Percentiles rank a stretch among this genome's conserved stretches.
Evolutionary conservation across 2,888 invertebrate species (phyloP).

Genomic region (Galerucella nymphaeae): DNA sequence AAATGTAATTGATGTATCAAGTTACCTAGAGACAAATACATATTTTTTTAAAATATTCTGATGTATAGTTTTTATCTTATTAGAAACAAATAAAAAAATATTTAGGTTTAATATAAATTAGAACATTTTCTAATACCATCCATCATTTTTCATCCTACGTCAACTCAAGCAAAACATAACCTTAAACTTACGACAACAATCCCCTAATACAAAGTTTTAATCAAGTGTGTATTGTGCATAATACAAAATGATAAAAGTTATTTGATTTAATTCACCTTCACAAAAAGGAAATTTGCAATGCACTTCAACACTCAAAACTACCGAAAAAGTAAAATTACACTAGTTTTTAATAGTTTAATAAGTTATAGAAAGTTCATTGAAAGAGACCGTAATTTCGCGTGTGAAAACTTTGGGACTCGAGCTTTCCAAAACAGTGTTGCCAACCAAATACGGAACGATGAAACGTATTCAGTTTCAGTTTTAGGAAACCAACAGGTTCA

Average conservation of each 20-base stretch:
- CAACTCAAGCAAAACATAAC: constrained; percentile 50
- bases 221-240: constrained; percentile 51
- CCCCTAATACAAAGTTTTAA: constrained; percentile 47
- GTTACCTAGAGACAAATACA: too few species aligned
- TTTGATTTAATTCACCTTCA: constrained; percentile 48
- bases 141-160: constrained; percentile 36
- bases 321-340: constrained; percentile 38
- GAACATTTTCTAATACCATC: constrained; percentile 13
- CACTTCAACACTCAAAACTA: constrained; percentile 27
- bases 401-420: constrained; percentile 57
- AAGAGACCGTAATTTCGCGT: constrained; percentile 58
- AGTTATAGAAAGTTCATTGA: constrained; percentile 58
- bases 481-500: constrained; percentile 13
- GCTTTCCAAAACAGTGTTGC: constrained; percentile 29
- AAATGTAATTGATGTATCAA: too few species aligned
- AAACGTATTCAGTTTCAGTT: not conserved
- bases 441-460: not conserved
- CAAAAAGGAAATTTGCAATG: constrained; percentile 21
- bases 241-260: constrained; percentile 41
- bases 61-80: too few species aligned
- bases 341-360: constrained; percentile 54
- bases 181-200: constrained; percentile 53
- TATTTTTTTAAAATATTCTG: too few species aligned
- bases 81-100: too few species aligned
- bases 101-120: too few species aligned